Evolutionary conservation across 2,888 invertebrate species (phyloP), one percentile per base, ranked within the genome.

Genomic region (Apamea monoglypha): DNA sequence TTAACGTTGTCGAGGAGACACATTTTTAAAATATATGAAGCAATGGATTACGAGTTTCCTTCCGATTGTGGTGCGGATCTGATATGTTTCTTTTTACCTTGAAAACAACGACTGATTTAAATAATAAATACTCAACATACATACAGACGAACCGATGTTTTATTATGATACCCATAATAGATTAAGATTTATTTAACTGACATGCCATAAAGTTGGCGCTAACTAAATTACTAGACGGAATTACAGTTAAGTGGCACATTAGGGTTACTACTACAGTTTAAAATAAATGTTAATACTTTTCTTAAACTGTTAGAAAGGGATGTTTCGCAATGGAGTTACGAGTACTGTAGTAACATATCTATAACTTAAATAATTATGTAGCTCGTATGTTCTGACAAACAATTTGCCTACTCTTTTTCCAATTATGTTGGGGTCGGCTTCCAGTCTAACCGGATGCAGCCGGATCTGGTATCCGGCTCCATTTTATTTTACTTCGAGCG

Each of bases 241-340:
- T 85, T 78, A 80, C 47, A 76, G 77, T 72, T 77, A 88, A 85
- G 84, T 87, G 81, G 78, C 69, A 75, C 53, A 81, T 86, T 83
- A 81, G 44, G 47, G 76, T 71, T 67, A 32, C 56, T 47, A 67
- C 12, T 18, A n/a, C 14, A 50, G 72, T 71, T 78, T 56, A 40
- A 74, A 29, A 67, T 75, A 75, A 86, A 75, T 73, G 80, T 64
- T 73, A 72, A 59, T 66, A 78, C 61, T 83, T 80, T 77, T 77
- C 66, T 29, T 40, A 53, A 79, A 74, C 25, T 14, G 18, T 86
- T 79, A 67, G 68, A 77, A 83, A 80, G 44, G 40, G 59, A 25
- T 63, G 59, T 80, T 63, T 80, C 64, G 76, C n/a, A 77, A 80
- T 29, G 16, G 14, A 66, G 44, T 50, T 36, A n/a, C n/a, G n/a